Base-by-base conservation (phyloP, 92 coral and sea anemone species). In the Heliopora coerulea region DNA sequence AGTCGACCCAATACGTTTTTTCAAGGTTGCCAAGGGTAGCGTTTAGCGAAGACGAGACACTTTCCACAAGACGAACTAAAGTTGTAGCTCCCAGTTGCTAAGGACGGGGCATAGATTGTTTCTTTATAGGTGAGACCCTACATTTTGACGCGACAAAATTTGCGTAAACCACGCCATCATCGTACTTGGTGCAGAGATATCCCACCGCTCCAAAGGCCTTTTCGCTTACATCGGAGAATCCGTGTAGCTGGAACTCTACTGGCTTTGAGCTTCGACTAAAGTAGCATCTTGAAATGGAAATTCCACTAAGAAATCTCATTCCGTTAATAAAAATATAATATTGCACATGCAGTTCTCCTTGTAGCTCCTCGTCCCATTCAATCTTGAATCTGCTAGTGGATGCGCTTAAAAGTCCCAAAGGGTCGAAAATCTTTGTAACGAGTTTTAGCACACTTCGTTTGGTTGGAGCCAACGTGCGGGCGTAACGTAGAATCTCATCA, bases 371-470 rank as follows among this genome's bases (percentile, higher is more conserved):
- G n/a, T n/a, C n/a, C n/a, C n/a, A n/a, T n/a, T n/a, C n/a, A n/a
- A 21, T 56, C 62, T 61, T 61, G 20, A 61, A 19, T 61, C 32
- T 61, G 6, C 28, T 24, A 1, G 67, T 61, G 27, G 32, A 61
- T 19, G 21, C 44, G 9, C 48, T 61, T n/a, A n/a, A 31, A 61
- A 61, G 67, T 31, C 46, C 67, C 48, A 61, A 12, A 13, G 67
- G 67, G 21, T 61, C 46, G 42, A 61, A 61, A 7, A 61, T 31
- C 48, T 61, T 61, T 39, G 48, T 11, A 34, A 61, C 67, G 28
- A 61, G 67, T 27, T 34, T 61, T 31, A 61, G 39, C 32, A 61
- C 67, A 61, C 19, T 61, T 61, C 46, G 67, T 61, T 61, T 61
- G 14, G 48, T 59, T 34, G 64, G 64, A 59, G 64, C 32, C 14